These are phyloP conservation scores for Pseudococcus viburni DNA, from an alignment of 2,888 invertebrate genomes.

Conservation along the genomic window DNA sequence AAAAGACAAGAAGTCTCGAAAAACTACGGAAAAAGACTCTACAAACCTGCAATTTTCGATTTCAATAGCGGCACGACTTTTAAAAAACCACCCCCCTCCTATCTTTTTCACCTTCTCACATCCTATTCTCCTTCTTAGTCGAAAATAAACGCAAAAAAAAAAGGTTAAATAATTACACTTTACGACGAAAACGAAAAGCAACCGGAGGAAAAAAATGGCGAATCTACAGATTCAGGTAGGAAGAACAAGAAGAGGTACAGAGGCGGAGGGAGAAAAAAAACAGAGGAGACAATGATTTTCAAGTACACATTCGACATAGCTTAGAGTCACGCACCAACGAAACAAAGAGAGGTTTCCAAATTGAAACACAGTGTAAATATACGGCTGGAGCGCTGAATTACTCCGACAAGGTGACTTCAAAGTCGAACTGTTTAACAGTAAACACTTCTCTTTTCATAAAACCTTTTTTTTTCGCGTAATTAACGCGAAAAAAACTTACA, in stretches of 20 bases:
- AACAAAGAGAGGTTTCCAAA: slow-evolving; percentile 61
- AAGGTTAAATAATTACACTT: too few species aligned
- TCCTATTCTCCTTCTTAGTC: too few species aligned
- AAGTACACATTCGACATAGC: slow-evolving; percentile 63
- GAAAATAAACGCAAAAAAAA: too few species aligned
- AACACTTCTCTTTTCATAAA: slow-evolving; percentile 14
- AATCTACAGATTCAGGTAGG: not conserved
- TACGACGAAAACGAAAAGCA: not conserved
- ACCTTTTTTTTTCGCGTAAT: slow-evolving; percentile 29
- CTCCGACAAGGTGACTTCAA: slow-evolving; percentile 61
- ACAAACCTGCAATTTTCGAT: too few species aligned
- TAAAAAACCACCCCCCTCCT: too few species aligned
- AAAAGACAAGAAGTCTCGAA: too few species aligned
- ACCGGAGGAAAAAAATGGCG: not conserved
- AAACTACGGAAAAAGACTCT: too few species aligned
- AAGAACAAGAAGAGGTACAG: not conserved
- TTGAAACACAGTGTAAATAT: slow-evolving; percentile 64
- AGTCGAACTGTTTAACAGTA: slow-evolving; percentile 55
- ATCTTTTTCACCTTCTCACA: too few species aligned
- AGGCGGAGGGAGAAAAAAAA: not conserved
- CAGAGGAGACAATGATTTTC: slow-evolving; percentile 40
- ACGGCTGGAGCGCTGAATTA: slow-evolving; percentile 58
- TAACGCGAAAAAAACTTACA: slow-evolving; percentile 10
- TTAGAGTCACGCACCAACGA: slow-evolving; percentile 60
- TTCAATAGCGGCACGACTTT: too few species aligned